Conservation (phyloP, 2,113 vertebrate genomes). For the Tinamus guttatus region DNA sequence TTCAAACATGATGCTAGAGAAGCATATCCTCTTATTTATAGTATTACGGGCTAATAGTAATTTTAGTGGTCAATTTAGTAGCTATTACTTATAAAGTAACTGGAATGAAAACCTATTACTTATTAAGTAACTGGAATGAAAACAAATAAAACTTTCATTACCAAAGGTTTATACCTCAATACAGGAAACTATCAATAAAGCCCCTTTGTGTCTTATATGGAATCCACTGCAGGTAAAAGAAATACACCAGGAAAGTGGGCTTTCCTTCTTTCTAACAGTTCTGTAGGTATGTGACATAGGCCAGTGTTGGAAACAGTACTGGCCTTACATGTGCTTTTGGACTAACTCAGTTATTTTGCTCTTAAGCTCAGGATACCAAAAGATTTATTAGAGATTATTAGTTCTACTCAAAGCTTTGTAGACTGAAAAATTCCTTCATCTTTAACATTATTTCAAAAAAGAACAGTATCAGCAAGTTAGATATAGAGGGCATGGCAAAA, state of each 20-base stretch:
- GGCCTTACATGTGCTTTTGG: neutral
- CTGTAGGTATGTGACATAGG: neutral
- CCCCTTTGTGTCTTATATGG: neutral
- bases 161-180: neutral
- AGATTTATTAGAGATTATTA: neutral
- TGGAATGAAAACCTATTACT: neutral
- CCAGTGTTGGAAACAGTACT: neutral
- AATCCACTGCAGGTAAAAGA: neutral
- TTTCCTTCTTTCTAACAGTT: neutral
- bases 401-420: neutral
- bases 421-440: neutral
- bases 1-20: neutral
- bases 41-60: fast-evolving
- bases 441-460: constrained; percentile 22
- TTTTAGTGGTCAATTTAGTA: neutral
- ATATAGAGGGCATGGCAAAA: neutral
- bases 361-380: neutral
- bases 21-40: neutral
- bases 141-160: neutral
- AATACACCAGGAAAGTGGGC: neutral
- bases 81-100: neutral
- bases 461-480: neutral
- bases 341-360: neutral
- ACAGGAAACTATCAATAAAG: neutral
- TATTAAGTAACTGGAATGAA: neutral